Conservation (phyloP, 2,113 vertebrate species). For the Pedetes capensis region DNA sequence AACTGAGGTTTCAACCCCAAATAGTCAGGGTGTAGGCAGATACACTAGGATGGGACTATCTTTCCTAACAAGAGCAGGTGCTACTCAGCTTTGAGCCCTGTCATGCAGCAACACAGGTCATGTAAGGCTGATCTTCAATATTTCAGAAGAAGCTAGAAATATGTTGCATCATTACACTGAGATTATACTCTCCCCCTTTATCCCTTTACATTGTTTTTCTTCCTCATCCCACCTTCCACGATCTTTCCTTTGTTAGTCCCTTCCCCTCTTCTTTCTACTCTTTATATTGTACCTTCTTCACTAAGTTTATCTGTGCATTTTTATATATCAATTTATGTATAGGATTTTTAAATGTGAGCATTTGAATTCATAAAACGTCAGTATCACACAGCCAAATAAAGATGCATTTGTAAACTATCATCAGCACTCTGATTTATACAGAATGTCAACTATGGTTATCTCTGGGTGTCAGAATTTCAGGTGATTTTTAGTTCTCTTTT, state of each 20-base stretch:
- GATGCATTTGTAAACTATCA: neutral
- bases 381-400: neutral
- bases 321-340: no score
- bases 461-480: neutral
- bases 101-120: neutral
- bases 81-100: neutral
- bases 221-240: no score
- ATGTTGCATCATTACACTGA: no score
- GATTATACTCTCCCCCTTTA: no score
- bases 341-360: neutral
- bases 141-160: neutral
- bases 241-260: no score
- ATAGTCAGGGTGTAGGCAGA: neutral
- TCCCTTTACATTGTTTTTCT: no score
- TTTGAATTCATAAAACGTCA: neutral
- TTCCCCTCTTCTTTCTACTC: no score
- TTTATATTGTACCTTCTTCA: no score
- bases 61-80: neutral
- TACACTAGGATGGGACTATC: neutral
- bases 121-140: neutral
- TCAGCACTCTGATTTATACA: neutral
- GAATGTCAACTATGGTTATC: neutral
- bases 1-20: neutral
- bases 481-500: constrained; percentile 19
- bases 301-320: no score